These are phyloP conservation scores for Pelecanoides urinatrix DNA, from an alignment of 2,113 vertebrate genomes.

Conservation along the genomic window DNA sequence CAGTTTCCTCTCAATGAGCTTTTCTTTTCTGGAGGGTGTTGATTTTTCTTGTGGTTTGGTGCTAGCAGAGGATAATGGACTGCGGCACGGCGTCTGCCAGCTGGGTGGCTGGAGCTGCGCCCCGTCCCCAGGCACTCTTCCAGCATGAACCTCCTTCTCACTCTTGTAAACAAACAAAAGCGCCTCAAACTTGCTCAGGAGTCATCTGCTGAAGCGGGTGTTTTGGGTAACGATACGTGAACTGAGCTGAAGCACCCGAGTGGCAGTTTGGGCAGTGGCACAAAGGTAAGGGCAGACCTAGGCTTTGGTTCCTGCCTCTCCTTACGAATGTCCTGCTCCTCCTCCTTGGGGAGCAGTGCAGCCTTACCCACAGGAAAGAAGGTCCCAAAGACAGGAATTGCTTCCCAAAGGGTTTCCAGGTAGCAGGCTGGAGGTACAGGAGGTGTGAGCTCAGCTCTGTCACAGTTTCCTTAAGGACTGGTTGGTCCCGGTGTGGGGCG, in stretches of 20 bases:
- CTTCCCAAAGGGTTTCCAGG: neutral
- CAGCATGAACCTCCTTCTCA: neutral
- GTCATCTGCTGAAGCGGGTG: neutral
- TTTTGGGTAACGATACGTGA: neutral
- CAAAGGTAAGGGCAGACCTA: neutral
- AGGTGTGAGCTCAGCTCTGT: neutral
- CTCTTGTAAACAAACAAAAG: neutral
- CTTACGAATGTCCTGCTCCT: neutral
- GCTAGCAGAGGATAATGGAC: neutral
- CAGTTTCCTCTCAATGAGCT: neutral
- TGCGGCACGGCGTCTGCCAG: neutral
- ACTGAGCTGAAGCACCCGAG: neutral
- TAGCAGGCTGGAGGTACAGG: neutral
- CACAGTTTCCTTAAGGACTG: accelerated
- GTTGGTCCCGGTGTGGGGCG: accelerated
- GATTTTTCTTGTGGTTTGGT: neutral
- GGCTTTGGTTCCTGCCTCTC: neutral
- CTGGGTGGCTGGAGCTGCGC: neutral
- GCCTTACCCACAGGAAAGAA: neutral
- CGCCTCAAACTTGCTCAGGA: neutral
- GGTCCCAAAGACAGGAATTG: neutral
- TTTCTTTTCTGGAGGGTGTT: neutral
- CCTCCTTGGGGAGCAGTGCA: neutral
- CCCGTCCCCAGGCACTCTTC: neutral
- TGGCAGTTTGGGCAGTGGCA: accelerated